Evolutionary conservation across 2,113 vertebrate genomes (phyloP).

Genomic region (Entosphenus tridentatus): DNA sequence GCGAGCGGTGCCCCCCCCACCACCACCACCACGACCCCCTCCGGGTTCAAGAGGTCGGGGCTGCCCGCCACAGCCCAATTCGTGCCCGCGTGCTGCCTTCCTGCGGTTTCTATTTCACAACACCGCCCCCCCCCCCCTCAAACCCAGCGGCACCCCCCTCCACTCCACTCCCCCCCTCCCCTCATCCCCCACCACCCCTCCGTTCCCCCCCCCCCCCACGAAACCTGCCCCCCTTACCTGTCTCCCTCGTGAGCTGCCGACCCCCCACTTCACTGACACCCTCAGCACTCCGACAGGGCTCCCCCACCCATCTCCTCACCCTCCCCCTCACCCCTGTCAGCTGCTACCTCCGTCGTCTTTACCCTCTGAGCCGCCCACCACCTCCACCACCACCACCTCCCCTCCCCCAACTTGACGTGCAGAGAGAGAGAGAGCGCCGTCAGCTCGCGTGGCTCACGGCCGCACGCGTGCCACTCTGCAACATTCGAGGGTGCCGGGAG

Average conservation of each 20-base stretch:
- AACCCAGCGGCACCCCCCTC: neutral
- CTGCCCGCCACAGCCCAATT: too few species aligned
- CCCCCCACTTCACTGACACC: neutral
- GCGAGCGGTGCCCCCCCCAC: too few species aligned
- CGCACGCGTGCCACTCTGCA: too few species aligned
- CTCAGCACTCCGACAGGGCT: neutral
- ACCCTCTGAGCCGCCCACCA: neutral
- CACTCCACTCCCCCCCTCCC: neutral
- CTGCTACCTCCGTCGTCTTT: neutral
- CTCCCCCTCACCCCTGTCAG: neutral
- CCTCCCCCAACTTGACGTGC: too few species aligned
- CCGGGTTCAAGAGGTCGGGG: too few species aligned
- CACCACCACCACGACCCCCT: too few species aligned
- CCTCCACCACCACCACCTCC: neutral
- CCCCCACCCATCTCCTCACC: neutral
- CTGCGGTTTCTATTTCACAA: neutral
- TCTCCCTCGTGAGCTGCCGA: neutral
- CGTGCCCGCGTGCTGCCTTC: neutral
- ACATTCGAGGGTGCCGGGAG: too few species aligned
- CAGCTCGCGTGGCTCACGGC: too few species aligned
- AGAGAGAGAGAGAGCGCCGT: too few species aligned
- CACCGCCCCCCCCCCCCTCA: neutral
- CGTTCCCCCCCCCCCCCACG: neutral
- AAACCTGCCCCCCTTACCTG: neutral
- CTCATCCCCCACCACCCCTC: neutral